Evolutionary conservation across 2,888 invertebrate genomes (phyloP).

Genomic region (Drosophila macrothrix): DNA sequence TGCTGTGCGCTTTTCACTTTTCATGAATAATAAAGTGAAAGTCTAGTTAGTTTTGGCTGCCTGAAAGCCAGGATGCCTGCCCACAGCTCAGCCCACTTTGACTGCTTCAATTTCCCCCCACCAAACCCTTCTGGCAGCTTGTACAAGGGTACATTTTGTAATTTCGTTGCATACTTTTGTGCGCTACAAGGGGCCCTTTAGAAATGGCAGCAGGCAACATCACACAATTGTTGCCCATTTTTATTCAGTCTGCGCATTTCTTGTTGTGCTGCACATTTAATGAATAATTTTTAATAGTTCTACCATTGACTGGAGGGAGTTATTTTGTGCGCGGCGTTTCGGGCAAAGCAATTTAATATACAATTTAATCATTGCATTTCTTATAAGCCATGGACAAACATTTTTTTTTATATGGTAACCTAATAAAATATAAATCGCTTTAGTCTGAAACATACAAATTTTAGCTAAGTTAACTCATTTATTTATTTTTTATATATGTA

Average conservation of each 20-base stretch:
- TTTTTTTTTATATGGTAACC: not conserved
- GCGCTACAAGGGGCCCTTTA: constrained; percentile 35
- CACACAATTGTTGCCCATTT: constrained; percentile 58
- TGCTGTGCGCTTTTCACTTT: constrained; percentile 73
- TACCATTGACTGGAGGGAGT: constrained; percentile 37
- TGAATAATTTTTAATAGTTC: constrained; percentile 76
- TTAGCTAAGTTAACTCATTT: not conserved
- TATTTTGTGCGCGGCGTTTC: constrained; percentile 19
- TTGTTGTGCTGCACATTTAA: constrained; percentile 72
- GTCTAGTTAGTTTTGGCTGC: constrained; percentile 73
- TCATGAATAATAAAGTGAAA: constrained; percentile 79
- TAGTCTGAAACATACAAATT: not conserved
- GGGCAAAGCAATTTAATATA: constrained; percentile 38
- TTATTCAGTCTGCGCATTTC: constrained; percentile 61
- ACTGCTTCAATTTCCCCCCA: constrained; percentile 21
- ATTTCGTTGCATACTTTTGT: constrained; percentile 77
- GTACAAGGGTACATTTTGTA: constrained; percentile 66
- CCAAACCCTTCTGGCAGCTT: constrained; percentile 7
- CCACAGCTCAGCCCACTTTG: constrained; percentile 43
- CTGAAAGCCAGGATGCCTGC: constrained; percentile 35
- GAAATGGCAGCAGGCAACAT: constrained; percentile 45
- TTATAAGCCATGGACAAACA: not conserved
- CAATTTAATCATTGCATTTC: constrained; percentile 30
- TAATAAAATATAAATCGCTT: not conserved
- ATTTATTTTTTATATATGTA: not conserved